Base-by-base conservation (phyloP, 2,113 vertebrate species). In the Clarias macrocephalus region DNA sequence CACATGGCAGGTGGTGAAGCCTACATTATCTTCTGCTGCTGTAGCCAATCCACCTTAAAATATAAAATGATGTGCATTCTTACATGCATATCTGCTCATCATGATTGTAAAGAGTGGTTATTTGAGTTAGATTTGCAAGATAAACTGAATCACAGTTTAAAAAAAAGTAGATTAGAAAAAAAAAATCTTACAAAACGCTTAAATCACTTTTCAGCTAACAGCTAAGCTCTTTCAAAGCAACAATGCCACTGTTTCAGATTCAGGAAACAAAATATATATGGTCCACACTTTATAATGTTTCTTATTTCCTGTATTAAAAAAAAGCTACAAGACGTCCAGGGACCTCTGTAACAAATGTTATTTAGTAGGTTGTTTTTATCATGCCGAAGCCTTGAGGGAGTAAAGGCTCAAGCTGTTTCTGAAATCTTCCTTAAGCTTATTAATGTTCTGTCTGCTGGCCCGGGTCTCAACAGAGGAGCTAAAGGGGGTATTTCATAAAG, bases 321-420 rank as follows among this genome's bases (percentile, higher is more conserved):
- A 56, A 57, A 13, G 42, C 33, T 75, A 70, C 75, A 86, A 80
- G 82, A 89, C 57, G 82, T 88, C 89, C 88, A 80, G 91, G 94
- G 92, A 93, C 86, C 84, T 88, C 87, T 90, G 89, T 92, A 91
- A 92, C 93, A 93, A 94, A 92, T 80, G 93, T 86, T 93, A 91
- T 94, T 95, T 95, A 95, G 94, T 93, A 91, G 92, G 93, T 93
- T 94, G 94, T 94, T 81, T 83, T 82, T 95, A 95, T 95, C 94
- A 95, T 90, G 93, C 88, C 85, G 92, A 91, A 91, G 81, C 92
- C 89, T 87, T 92, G 92, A 89, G 94, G 92, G 93, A 92, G 91
- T 86, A 62, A 87, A 92, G 92, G 91, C 92, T 92, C 92, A 84
- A 92, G 88, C 88, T 93, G 89, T 89, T 79, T 88, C 85, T 89